Evolutionary conservation across 2,888 invertebrate genomes (phyloP).

Genomic region (Cactoblastis cactorum): DNA sequence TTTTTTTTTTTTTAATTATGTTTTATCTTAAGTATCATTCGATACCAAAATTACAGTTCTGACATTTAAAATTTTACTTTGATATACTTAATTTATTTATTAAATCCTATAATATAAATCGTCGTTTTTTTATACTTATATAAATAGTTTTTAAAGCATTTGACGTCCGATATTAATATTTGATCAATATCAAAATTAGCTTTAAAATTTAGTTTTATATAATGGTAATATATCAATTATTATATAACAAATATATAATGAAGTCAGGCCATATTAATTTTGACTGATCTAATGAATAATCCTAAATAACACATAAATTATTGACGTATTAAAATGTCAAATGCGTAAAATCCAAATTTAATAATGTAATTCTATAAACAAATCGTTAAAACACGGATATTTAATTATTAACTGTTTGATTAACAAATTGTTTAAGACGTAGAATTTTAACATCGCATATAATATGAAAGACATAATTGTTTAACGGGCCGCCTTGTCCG

Average conservation of each 20-base stretch:
- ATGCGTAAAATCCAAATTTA: not conserved
- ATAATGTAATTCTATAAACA: not conserved
- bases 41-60: no score
- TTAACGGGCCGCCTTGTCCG: no score
- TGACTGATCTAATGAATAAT: not conserved
- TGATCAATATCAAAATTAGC: not conserved
- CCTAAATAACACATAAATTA: not conserved
- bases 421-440: not conserved
- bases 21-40: no score
- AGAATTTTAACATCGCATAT: not conserved
- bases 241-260: not conserved
- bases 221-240: not conserved
- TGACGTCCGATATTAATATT: not conserved
- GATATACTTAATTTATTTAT: no score
- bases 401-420: not conserved
- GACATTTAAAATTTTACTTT: no score
- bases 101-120: no score
- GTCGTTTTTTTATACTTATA: no score
- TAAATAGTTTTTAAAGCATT: not conserved
- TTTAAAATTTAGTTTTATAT: not conserved
- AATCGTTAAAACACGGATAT: not conserved
- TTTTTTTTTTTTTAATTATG: no score
- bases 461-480: no score
- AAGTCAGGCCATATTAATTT: not conserved
- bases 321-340: slow-evolving; percentile 4